phyloP scores from a whole-genome alignment of 2,797 vertebrate genomes.

The Lateolabrax maculatus region DNA sequence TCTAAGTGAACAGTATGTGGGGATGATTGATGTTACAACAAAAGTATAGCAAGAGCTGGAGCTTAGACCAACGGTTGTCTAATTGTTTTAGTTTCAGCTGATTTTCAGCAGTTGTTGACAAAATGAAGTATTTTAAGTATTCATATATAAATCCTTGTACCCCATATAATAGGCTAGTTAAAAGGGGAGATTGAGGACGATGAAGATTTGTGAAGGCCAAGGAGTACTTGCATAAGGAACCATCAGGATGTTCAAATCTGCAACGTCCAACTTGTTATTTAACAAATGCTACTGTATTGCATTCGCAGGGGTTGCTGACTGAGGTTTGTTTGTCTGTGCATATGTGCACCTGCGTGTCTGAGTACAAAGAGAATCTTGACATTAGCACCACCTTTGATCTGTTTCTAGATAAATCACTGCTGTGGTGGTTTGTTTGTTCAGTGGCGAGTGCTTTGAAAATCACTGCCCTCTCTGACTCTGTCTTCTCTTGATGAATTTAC shows the following conservation, averaged over 20 bases:
- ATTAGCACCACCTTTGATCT: conserved; percentile 70
- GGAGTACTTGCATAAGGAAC: not conserved
- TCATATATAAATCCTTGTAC: not conserved
- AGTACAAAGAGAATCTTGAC: conserved; percentile 65
- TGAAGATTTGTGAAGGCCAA: not conserved
- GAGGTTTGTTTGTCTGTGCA: conserved; percentile 20
- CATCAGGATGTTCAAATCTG: conserved; percentile 11
- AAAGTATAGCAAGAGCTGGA: not conserved
- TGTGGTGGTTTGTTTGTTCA: conserved; percentile 54
- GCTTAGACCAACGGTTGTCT: not conserved
- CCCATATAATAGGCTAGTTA: not conserved
- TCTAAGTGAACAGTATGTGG: conserved; percentile 23
- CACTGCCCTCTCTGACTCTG: conserved; percentile 38
- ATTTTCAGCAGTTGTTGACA: conserved; percentile 14
- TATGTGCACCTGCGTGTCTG: conserved; percentile 52
- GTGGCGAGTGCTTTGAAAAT: conserved; percentile 63
- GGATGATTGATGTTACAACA: conserved; percentile 5
- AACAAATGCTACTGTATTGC: conserved; percentile 1
- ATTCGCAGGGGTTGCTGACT: not conserved
- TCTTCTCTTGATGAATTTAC: conserved; percentile 33
- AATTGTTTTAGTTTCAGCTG: not conserved
- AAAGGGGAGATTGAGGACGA: not conserved
- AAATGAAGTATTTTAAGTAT: not conserved
- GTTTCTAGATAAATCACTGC: conserved; percentile 59
- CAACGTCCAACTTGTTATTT: conserved; percentile 16